phyloP scores from a whole-genome alignment of 2,113 vertebrate species.

The Pygoscelis adeliae region DNA sequence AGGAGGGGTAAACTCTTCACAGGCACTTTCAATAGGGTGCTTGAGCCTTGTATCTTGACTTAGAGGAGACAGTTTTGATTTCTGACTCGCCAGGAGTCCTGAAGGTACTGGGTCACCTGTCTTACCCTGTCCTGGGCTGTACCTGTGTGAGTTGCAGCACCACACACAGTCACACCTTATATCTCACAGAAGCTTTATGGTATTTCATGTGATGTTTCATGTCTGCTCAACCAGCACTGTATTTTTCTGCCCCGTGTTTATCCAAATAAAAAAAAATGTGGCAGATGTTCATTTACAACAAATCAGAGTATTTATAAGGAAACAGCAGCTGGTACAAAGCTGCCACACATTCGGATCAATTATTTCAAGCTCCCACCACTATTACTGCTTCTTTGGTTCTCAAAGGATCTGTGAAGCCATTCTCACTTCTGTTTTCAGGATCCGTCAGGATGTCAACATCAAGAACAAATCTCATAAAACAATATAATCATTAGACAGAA shows the following conservation, averaged over 20 bases:
- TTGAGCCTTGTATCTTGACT: background rate
- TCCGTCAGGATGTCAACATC: background rate
- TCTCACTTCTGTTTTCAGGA: background rate
- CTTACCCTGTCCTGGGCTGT: background rate
- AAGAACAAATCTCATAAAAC: background rate
- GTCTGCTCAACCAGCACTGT: background rate
- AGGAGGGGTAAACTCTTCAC: background rate
- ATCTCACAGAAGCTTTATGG: background rate
- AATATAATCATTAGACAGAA: background rate
- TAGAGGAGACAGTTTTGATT: background rate
- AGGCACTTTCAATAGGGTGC: background rate
- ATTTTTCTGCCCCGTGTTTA: background rate
- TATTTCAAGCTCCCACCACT: background rate
- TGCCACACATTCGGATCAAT: background rate
- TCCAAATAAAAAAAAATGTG: background rate
- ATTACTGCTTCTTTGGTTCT: background rate
- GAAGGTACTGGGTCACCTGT: background rate
- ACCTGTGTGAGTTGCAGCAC: background rate
- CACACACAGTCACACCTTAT: rapidly evolving
- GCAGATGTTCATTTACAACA: background rate
- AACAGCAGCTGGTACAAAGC: background rate
- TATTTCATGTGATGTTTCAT: background rate
- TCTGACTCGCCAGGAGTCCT: background rate
- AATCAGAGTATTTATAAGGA: background rate
- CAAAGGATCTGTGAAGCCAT: background rate